These are phyloP conservation scores for Hippocampus guttulatus DNA, from an alignment of 2,113 vertebrate species.

Conservation along the genomic window DNA sequence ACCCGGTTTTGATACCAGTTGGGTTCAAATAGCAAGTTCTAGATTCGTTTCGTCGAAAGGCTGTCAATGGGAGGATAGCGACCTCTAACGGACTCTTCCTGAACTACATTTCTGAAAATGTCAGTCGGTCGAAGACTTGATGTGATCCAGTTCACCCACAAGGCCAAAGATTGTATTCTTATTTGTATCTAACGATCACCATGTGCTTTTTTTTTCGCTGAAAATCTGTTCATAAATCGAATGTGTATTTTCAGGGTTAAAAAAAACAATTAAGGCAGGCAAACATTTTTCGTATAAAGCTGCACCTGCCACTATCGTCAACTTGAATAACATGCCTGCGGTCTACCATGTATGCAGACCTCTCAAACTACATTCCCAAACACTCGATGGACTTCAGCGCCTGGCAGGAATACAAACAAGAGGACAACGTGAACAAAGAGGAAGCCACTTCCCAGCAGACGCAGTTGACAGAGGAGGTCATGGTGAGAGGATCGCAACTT, in stretches of 20 bases:
- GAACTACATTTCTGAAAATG: conserved; percentile 3
- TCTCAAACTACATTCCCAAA: conserved; percentile 89
- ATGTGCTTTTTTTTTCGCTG: neutral
- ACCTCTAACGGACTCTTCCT: conserved; percentile 54
- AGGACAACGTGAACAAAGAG: conserved; percentile 55
- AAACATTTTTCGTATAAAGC: too few species aligned
- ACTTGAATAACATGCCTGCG: neutral
- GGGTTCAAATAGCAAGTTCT: too few species aligned
- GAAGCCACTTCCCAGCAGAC: conserved; percentile 45
- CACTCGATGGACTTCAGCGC: conserved; percentile 81
- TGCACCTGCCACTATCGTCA: too few species aligned
- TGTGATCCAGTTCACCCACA: neutral
- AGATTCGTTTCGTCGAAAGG: neutral
- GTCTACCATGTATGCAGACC: conserved; percentile 63
- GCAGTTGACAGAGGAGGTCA: conserved; percentile 70
- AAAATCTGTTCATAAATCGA: neutral
- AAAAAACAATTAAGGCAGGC: neutral
- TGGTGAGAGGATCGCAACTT: conserved; percentile 73
- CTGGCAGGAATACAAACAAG: conserved; percentile 85
- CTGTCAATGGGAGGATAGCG: conserved; percentile 24
- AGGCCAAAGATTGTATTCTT: too few species aligned
- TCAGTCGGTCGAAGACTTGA: too few species aligned
- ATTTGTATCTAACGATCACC: neutral
- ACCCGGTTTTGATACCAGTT: too few species aligned
- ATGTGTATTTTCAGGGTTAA: neutral